Percentiles rank a stretch among this genome's conserved stretches.
phyloP scores from a whole-genome alignment of 1,140 invertebrate genomes.

The Pseudobourletiella spinata region DNA sequence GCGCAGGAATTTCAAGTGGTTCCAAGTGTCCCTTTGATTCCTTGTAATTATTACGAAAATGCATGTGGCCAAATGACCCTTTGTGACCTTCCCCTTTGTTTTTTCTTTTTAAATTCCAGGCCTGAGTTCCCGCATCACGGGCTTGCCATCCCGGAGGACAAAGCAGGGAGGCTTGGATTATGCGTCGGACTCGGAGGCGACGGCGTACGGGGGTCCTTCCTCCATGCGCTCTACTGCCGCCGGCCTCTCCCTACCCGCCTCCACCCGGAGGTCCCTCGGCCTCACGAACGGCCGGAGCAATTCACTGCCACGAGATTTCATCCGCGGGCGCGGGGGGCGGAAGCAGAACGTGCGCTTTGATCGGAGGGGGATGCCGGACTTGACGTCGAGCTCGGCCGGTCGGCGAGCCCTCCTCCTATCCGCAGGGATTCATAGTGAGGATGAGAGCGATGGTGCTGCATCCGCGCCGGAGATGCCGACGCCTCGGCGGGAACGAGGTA shows the following conservation, averaged over 20 bases:
- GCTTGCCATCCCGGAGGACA: slow-evolving; percentile 49
- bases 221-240: slow-evolving; percentile 58
- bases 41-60: no score
- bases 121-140: slow-evolving; percentile 22
- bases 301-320: slow-evolving; percentile 49
- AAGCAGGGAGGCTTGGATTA: slow-evolving; percentile 67
- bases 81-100: no score
- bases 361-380: slow-evolving; percentile 40
- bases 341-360: slow-evolving; percentile 42
- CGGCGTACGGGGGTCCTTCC: slow-evolving; percentile 50
- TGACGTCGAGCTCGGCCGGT: slow-evolving; percentile 25
- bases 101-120: no score
- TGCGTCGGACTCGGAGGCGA: slow-evolving; percentile 88
- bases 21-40: no score
- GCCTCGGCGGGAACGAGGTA: slow-evolving; percentile 56
- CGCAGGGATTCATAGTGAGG: slow-evolving; percentile 47
- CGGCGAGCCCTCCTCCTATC: slow-evolving; percentile 41
- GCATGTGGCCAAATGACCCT: no score
- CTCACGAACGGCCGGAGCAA: slow-evolving; percentile 33
- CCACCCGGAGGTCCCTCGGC: slow-evolving; percentile 31
- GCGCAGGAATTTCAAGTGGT: no score
- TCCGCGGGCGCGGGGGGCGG: slow-evolving; percentile 57
- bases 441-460: slow-evolving; percentile 69
- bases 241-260: slow-evolving; percentile 29
- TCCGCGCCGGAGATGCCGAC: slow-evolving; percentile 61